Base-by-base conservation (phyloP, 2,797 vertebrate species). In the Rhodeus uyekii region DNA sequence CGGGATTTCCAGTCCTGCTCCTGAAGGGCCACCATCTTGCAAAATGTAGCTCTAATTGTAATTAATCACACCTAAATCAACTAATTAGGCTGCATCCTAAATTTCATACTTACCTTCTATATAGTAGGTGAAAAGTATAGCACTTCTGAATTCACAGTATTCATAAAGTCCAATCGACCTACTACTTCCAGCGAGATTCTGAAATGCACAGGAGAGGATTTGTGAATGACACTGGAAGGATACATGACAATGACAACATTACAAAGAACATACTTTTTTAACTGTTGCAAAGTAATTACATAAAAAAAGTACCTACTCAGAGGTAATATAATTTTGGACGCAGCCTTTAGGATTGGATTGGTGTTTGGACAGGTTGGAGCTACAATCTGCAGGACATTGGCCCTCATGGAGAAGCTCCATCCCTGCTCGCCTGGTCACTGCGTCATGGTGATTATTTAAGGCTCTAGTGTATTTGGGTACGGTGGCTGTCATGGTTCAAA, bases 401-500 rank as follows among this genome's bases (percentile, higher is more conserved):
- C 24, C 58, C 27, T 14, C 19, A 12, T 32, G 18, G 27, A 48
- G 29, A 24, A 29, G 36, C 34, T 77, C 22, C 68, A 76, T 65
- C 44, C 46, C 84, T 81, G 76, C 81, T 61, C 53, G 55, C 80
- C 73, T 81, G 86, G 67, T 79, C 68, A 44, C 86, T 87, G 81
- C 60, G 36, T 91, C 89, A 80, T 84, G 85, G 89, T 88, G 82
- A 86, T 80, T 88, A 76, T 24, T 75, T 68, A 36, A 63, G 36
- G 34, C 29, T 69, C 24, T n/a, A 73, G 53, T 44, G 38, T 77
- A 76, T 81, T 83, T 60, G 38, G 73, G 24, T 76, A 82, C 8
- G 61, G 82, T 84, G 86, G 85, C 76, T 83, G 68, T 86, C 63
- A 78, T 81, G 85, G 88, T 87, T 92, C 88, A 92, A 91, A 91